Conservation (phyloP, 2,888 invertebrate genomes). For the Eristalis tenax region DNA sequence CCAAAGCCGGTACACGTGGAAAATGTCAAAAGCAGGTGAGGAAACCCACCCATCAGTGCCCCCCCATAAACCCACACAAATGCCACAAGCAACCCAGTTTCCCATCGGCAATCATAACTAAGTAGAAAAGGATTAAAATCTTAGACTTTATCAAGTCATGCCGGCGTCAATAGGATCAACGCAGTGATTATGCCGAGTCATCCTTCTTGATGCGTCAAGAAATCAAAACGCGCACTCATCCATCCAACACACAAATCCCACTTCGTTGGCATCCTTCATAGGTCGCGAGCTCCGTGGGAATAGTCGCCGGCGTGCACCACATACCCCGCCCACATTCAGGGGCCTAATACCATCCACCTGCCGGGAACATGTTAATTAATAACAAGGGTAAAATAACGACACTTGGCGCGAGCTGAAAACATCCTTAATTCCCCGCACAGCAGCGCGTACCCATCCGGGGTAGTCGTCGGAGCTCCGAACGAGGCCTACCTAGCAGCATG, state of each 20-base stretch:
- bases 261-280: neutral
- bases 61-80: neutral
- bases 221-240: neutral
- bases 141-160: too few species aligned
- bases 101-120: neutral
- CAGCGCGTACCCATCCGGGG: too few species aligned
- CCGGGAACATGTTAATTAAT: constrained; percentile 24
- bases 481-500: neutral
- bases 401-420: constrained; percentile 21
- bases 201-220: neutral
- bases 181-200: neutral
- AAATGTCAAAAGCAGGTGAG: too few species aligned
- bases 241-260: neutral
- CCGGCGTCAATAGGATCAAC: neutral
- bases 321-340: neutral
- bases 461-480: neutral
- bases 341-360: neutral
- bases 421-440: constrained; percentile 4
- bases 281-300: neutral
- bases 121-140: neutral
- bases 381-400: constrained; percentile 16
- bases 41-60: too few species aligned
- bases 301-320: neutral
- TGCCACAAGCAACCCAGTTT: neutral
- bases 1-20: too few species aligned